These are phyloP conservation scores for Chromoteleia sp. DNA, from an alignment of 2,888 invertebrate genomes.

Conservation along the genomic window DNA sequence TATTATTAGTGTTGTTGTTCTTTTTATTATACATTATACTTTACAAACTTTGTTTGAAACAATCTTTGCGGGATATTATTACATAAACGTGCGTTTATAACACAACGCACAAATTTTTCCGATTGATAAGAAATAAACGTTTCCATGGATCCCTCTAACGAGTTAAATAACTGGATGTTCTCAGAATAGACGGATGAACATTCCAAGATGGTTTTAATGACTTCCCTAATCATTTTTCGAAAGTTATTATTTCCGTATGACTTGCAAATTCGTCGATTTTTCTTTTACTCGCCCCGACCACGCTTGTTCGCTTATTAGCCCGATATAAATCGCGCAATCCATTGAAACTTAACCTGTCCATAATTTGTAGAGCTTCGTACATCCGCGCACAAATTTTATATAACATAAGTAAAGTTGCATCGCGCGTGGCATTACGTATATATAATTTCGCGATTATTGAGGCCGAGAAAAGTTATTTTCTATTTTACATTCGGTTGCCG, in stretches of 20 bases:
- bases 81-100: too few relatives aligned
- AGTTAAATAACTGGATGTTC: not conserved
- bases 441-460: conserved; percentile 39
- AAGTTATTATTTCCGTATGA: conserved; percentile 19
- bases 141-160: not conserved
- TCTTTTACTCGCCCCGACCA: not conserved
- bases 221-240: conserved; percentile 12
- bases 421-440: conserved; percentile 19
- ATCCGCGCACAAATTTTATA: conserved; percentile 33
- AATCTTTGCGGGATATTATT: too few relatives aligned
- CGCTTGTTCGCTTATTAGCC: conserved; percentile 1
- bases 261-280: conserved; percentile 6
- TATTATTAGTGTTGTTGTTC: too few relatives aligned
- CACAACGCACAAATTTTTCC: too few relatives aligned
- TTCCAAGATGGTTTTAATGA: conserved; percentile 4
- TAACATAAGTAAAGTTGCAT: conserved; percentile 51
- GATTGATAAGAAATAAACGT: not conserved
- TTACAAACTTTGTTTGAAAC: too few relatives aligned
- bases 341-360: not conserved
- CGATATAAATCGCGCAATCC: not conserved
- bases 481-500: conserved; percentile 35
- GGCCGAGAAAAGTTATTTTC: conserved; percentile 58
- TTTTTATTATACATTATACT: too few relatives aligned
- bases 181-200: not conserved
- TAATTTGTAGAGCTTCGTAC: not conserved